Conservation (phyloP, 2,888 invertebrate genomes). For the Scaptomyza polygonia region DNA sequence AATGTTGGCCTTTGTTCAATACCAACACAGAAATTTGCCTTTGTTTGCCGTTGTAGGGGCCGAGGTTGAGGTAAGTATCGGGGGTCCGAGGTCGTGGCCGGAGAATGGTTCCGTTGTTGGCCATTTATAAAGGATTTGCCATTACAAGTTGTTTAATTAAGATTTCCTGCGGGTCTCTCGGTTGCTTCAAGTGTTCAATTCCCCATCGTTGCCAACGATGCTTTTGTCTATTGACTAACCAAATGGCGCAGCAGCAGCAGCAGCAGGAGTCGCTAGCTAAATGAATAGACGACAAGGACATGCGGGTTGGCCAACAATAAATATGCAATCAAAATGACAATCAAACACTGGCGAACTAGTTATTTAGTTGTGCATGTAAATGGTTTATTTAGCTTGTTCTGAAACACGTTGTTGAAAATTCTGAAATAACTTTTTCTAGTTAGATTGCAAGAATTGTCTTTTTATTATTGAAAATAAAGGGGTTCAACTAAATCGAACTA, state of each 20-base stretch:
- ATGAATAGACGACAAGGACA: constrained; percentile 23
- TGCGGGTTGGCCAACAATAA: constrained; percentile 49
- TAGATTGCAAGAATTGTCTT: neutral
- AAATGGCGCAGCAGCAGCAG: constrained; percentile 33
- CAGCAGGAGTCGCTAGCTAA: constrained; percentile 15
- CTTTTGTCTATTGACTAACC: constrained; percentile 29
- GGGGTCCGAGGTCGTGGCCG: neutral
- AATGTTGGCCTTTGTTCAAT: constrained; percentile 61
- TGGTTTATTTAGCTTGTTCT: constrained; percentile 3
- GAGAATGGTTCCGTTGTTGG: constrained; percentile 29
- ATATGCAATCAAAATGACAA: constrained; percentile 44
- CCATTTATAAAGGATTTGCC: constrained; percentile 70
- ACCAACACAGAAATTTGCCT: constrained; percentile 46
- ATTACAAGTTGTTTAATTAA: constrained; percentile 75
- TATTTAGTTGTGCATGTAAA: constrained; percentile 1
- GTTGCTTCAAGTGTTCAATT: constrained; percentile 49
- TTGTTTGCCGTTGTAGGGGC: constrained; percentile 35
- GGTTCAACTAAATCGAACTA: neutral
- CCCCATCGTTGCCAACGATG: constrained; percentile 17
- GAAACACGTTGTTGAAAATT: neutral
- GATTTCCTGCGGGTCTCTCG: constrained; percentile 70
- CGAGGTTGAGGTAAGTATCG: neutral
- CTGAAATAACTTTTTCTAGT: neutral
- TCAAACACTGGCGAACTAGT: constrained; percentile 17
- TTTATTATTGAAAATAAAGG: neutral